Evolutionary conservation across 2,113 vertebrate genomes (phyloP).

Genomic region (Illadopsis cleaveri): DNA sequence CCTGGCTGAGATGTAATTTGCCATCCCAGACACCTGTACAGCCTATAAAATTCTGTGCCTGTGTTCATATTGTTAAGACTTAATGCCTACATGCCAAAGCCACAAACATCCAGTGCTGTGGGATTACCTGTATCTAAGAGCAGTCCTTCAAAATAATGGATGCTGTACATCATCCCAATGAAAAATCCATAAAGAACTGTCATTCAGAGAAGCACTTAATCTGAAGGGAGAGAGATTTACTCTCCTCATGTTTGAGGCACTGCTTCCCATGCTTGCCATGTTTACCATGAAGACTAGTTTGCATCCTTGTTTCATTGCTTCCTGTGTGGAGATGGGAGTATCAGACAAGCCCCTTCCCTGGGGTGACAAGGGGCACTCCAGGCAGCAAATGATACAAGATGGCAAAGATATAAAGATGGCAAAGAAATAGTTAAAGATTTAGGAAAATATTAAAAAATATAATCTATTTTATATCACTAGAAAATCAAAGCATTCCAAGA

Average conservation of each 20-base stretch:
- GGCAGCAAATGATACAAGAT: neutral
- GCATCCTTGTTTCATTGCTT: neutral
- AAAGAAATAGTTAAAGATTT: neutral
- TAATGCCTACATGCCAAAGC: neutral
- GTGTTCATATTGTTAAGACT: neutral
- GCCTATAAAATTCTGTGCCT: neutral
- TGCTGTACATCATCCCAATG: neutral
- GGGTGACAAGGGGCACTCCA: neutral
- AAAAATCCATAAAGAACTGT: neutral
- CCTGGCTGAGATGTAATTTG: neutral
- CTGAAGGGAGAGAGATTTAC: neutral
- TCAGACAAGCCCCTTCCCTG: neutral
- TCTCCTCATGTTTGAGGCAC: neutral
- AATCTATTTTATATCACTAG: neutral
- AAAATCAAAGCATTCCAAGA: neutral
- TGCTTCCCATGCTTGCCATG: neutral
- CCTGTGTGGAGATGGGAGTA: neutral
- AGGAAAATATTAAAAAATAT: neutral
- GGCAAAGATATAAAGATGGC: neutral
- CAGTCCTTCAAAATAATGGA: neutral
- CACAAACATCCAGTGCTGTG: neutral
- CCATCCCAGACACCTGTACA: neutral
- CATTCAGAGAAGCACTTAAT: neutral
- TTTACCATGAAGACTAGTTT: neutral
- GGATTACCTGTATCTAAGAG: neutral